phyloP scores from a whole-genome alignment of 2,113 vertebrate species.

The Nesoenas mayeri region DNA sequence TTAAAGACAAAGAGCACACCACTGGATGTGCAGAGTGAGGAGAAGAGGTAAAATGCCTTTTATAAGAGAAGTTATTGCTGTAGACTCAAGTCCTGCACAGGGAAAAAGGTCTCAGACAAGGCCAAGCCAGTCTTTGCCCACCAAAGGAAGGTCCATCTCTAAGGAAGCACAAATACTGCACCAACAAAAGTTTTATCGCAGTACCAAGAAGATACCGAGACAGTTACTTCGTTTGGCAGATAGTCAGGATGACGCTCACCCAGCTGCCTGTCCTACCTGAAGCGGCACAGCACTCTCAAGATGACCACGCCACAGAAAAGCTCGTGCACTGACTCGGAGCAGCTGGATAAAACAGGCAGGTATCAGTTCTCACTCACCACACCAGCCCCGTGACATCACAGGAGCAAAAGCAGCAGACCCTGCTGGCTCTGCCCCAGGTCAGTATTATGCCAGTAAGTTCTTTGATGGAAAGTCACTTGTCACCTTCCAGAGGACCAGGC shows the following conservation, averaged over 20 bases:
- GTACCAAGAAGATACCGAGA: no score
- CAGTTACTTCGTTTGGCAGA: background rate
- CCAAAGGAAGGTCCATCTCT: background rate
- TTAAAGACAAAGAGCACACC: background rate
- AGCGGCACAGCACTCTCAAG: background rate
- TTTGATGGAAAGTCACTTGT: background rate
- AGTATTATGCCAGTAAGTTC: background rate
- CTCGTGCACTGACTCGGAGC: fast-evolving
- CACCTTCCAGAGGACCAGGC: background rate
- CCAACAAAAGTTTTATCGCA: background rate
- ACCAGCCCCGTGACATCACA: fast-evolving
- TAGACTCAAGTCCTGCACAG: background rate
- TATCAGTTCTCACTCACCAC: fast-evolving
- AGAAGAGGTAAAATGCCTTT: background rate
- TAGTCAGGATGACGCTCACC: background rate
- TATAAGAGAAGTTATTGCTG: background rate
- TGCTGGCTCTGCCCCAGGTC: background rate
- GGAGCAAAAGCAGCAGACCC: background rate
- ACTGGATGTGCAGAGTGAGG: background rate
- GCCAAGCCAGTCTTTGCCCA: background rate
- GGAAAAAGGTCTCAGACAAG: background rate
- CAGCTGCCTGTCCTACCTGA: background rate
- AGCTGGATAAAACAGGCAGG: background rate
- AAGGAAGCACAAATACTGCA: background rate
- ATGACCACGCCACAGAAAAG: background rate